Percentiles rank a stretch among this genome's conserved stretches.
Evolutionary conservation across 1,140 invertebrate genomes (phyloP).

Genomic region (Subanguina moxae): DNA sequence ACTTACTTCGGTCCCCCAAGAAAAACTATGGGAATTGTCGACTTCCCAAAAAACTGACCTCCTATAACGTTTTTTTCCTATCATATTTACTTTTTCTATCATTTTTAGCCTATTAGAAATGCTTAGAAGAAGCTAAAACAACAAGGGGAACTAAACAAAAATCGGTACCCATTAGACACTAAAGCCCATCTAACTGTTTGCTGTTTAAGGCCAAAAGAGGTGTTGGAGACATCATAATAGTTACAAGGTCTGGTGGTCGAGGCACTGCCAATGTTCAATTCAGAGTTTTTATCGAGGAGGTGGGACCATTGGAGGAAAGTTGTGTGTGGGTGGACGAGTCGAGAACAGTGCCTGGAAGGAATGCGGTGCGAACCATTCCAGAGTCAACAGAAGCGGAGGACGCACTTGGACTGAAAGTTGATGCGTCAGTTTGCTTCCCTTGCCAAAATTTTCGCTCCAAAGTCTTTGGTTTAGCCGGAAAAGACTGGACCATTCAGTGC

Average conservation of each 20-base stretch:
- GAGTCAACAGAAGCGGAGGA: slow-evolving; percentile 75
- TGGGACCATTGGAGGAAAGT: slow-evolving; percentile 84
- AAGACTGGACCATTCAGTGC: slow-evolving; percentile 39
- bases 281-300: slow-evolving; percentile 64
- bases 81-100: too few species aligned
- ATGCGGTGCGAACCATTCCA: slow-evolving; percentile 74
- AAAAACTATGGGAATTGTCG: too few species aligned
- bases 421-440: slow-evolving; percentile 69
- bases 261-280: slow-evolving; percentile 84
- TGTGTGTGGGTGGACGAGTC: slow-evolving; percentile 94
- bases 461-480: slow-evolving; percentile 14
- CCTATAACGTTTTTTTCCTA: too few species aligned
- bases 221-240: slow-evolving; percentile 85
- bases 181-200: too few species aligned
- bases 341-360: slow-evolving; percentile 72
- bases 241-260: slow-evolving; percentile 74
- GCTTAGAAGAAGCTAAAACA: too few species aligned
- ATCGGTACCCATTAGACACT: too few species aligned
- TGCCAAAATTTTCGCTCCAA: not conserved
- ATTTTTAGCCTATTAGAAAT: too few species aligned
- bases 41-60: too few species aligned
- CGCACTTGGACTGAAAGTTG: slow-evolving; percentile 85
- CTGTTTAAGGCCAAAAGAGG: slow-evolving; percentile 76
- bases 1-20: too few species aligned
- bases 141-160: too few species aligned